These are phyloP conservation scores for Pocillopora damicornis DNA, from an alignment of 64 coral and sea anemone species.

Conservation along the genomic window DNA sequence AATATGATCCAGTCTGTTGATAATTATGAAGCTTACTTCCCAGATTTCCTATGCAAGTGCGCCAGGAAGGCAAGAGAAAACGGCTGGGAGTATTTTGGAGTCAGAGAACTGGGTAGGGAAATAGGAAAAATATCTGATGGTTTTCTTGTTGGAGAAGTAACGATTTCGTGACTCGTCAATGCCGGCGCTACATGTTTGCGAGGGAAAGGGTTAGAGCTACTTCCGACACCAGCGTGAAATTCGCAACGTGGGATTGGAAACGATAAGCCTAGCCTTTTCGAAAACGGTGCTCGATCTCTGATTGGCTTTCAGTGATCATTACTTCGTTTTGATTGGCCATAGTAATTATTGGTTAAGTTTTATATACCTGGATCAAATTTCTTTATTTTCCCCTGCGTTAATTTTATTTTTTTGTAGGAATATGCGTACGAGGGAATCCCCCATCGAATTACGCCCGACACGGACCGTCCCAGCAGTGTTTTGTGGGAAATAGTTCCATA, in stretches of 20 bases:
- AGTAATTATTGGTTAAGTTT: too few species aligned
- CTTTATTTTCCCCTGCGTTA: background rate
- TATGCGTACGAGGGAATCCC: background rate
- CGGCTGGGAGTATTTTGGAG: slow-evolving; percentile 26
- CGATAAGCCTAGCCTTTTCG: too few species aligned
- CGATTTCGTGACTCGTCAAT: too few species aligned
- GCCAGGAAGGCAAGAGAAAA: background rate
- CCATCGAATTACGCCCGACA: background rate
- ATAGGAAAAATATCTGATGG: background rate
- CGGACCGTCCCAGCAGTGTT: background rate
- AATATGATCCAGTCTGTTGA: background rate
- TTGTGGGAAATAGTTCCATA: background rate
- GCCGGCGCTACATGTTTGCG: too few species aligned
- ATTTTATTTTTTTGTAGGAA: background rate
- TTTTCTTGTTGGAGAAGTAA: too few species aligned
- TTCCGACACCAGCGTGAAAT: too few species aligned
- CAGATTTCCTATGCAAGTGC: background rate
- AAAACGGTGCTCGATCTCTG: too few species aligned
- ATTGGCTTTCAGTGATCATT: too few species aligned
- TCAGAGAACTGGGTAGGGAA: slow-evolving; percentile 2
- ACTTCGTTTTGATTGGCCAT: too few species aligned
- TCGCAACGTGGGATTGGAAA: too few species aligned
- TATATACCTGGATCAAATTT: background rate
- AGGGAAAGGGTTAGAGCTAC: too few species aligned
- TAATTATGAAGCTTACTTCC: background rate